phyloP scores from a whole-genome alignment of 2,113 vertebrate genomes.

The Ptychochromis oligacanthus region DNA sequence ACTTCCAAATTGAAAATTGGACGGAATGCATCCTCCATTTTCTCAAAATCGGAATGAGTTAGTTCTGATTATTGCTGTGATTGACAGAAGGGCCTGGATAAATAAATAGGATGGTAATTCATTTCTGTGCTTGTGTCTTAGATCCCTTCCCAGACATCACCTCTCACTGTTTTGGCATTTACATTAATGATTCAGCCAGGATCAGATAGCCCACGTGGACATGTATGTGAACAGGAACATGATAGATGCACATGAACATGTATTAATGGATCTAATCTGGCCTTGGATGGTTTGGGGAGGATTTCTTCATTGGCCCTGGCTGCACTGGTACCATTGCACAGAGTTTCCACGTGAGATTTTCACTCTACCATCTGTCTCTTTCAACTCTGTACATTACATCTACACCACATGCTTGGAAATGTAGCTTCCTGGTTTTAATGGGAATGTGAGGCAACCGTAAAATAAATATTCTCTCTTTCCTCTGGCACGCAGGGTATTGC shows the following conservation, averaged over 20 bases:
- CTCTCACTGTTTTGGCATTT: conserved; percentile 48
- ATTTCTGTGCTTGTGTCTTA: conserved; percentile 58
- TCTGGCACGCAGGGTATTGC: conserved; percentile 42
- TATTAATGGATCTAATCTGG: conserved; percentile 68
- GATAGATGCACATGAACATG: conserved; percentile 59
- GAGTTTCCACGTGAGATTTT: conserved; percentile 74
- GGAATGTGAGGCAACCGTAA: conserved; percentile 73
- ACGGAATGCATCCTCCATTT: conserved; percentile 83
- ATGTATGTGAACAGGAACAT: conserved; percentile 31
- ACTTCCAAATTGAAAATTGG: conserved; percentile 88
- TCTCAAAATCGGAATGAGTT: conserved; percentile 84
- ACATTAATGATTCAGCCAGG: conserved; percentile 57
- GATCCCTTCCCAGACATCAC: conserved; percentile 50
- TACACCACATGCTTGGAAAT: conserved; percentile 66
- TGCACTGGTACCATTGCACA: conserved; percentile 64
- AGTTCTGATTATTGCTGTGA: conserved; percentile 80
- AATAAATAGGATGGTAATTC: conserved; percentile 73
- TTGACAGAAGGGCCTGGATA: conserved; percentile 75
- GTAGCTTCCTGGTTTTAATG: conserved; percentile 74
- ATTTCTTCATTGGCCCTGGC: conserved; percentile 64
- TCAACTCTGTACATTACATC: conserved; percentile 72
- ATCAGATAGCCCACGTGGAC: conserved; percentile 18
- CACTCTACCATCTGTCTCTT: conserved; percentile 79
- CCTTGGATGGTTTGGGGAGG: conserved; percentile 51
- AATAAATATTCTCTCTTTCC: conserved; percentile 69